Percentiles rank a stretch among this genome's conserved stretches.
phyloP scores from a whole-genome alignment of 1,140 invertebrate genomes.

The Pseudomyrmex sp. region DNA sequence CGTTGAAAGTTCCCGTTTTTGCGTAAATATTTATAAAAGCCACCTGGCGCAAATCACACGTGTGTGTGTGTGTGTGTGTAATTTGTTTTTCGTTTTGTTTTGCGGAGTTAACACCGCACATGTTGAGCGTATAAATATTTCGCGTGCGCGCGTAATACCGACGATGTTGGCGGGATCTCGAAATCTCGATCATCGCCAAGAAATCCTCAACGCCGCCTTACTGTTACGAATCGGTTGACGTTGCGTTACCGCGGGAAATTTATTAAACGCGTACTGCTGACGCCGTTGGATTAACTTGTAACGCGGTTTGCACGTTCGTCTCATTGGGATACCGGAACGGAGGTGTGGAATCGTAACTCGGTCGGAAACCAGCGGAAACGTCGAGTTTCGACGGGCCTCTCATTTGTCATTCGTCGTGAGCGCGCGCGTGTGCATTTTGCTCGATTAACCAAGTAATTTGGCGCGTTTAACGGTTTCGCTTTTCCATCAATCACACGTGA shows the following conservation, averaged over 20 bases:
- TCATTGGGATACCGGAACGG: background rate
- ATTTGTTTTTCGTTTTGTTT: background rate
- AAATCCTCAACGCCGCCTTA: background rate
- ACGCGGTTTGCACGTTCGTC: slow-evolving; percentile 24
- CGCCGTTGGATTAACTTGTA: slow-evolving; percentile 27
- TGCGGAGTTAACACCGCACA: slow-evolving; percentile 25
- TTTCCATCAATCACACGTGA: slow-evolving; percentile 52
- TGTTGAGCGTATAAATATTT: slow-evolving; percentile 45
- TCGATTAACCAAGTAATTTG: slow-evolving; percentile 61
- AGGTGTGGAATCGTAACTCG: background rate
- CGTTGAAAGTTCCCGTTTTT: slow-evolving; percentile 22
- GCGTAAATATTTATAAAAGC: slow-evolving; percentile 54
- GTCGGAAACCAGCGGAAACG: slow-evolving; percentile 41
- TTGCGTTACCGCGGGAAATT: background rate
- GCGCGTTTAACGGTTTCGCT: slow-evolving; percentile 57
- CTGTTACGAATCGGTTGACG: background rate
- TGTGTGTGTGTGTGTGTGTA: background rate
- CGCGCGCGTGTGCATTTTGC: slow-evolving; percentile 55
- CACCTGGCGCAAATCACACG: background rate
- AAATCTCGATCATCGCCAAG: background rate
- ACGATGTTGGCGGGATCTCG: no score
- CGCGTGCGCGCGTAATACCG: background rate
- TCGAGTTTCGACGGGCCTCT: slow-evolving; percentile 36
- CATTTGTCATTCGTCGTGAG: slow-evolving; percentile 44
- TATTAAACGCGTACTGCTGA: slow-evolving; percentile 35